Evolutionary conservation across 2,888 invertebrate genomes (phyloP), one percentile per base, ranked within the genome.

Genomic region (Scrobipalpa costella): DNA sequence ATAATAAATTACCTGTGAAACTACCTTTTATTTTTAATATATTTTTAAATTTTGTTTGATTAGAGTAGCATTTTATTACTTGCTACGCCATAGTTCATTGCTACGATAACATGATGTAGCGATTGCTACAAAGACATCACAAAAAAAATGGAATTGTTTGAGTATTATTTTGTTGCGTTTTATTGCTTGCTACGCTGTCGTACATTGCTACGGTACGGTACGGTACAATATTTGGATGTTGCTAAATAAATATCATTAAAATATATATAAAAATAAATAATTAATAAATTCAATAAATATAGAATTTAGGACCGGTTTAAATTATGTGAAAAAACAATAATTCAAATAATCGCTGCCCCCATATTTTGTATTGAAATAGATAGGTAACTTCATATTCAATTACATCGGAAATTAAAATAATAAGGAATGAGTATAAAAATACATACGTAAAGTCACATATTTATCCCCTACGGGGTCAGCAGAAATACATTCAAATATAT

Each of bases 61-160:
- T 27, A n/a, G n/a, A n/a, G 27, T 70, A 65, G 67, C 59, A 69
- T 50, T 70, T 69, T 62, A 55, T 55, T 55, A 15, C 57, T 38
- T 33, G 57, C 60, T 57, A 55, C 60, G 57, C 44, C 49, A 44
- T 62, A 62, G 61, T 49, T 17, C 21, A 7, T 17, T 13, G 36
- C 57, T 38, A 38, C 38, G 57, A 11, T 0, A 17, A 17, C n/a
- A 6, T 2, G 34, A 33, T 55, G 59, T 59, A 59, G 59, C 59
- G 8, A 9, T 21, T 44, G 19, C n/a, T 55, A 34, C 55, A 13
- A 5, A 11, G 21, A 21, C 11, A 49, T 19, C n/a, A 15, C n/a
- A 40, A 40, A 40, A 40, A 13, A 9, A 13, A 13, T 40, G 1
- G 27, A 2, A 27, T 27, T 27, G 2, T 3, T 5, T 27, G 5